These are phyloP conservation scores for Hirtodrosophila duncani DNA, from an alignment of 2,888 invertebrate genomes.

Conservation along the genomic window DNA sequence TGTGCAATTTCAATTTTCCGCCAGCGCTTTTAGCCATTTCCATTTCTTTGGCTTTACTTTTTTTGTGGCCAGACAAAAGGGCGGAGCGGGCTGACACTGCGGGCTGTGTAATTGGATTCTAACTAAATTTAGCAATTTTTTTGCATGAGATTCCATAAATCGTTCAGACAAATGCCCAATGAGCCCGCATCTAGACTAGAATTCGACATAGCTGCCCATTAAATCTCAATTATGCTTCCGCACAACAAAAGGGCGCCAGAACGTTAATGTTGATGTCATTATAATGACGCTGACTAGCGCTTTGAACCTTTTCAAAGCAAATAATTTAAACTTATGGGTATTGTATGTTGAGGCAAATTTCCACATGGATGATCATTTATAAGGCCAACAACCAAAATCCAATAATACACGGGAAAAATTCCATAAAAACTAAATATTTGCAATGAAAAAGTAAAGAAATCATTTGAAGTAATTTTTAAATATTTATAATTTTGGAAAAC, in stretches of 20 bases:
- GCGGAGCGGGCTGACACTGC: no score
- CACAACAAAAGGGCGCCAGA: constrained; percentile 31
- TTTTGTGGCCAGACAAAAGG: constrained; percentile 18
- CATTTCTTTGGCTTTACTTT: constrained; percentile 29
- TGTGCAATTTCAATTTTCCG: constrained; percentile 65
- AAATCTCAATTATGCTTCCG: constrained; percentile 62
- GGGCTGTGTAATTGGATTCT: constrained; percentile 41
- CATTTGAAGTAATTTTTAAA: no score
- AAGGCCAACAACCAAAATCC: constrained; percentile 8
- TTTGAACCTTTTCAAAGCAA: constrained; percentile 61
- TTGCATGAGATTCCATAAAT: constrained; percentile 29
- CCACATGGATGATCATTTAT: constrained; percentile 43
- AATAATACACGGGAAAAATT: no score
- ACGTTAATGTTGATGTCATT: constrained; percentile 65
- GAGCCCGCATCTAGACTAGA: constrained; percentile 37
- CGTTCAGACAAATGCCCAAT: constrained; percentile 34
- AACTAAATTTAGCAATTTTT: constrained; percentile 33
- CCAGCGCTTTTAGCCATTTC: constrained; percentile 57
- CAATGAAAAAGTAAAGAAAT: no score
- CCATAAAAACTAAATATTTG: no score
- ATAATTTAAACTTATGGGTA: constrained; percentile 61
- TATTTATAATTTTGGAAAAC: no score
- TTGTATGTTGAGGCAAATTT: constrained; percentile 40
- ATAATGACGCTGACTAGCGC: constrained; percentile 54
- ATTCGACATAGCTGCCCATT: constrained; percentile 44